A percentile compares a stretch with the other conserved stretches of the same genome.
Conservation (phyloP, 1,140 invertebrate genomes). For the Mactra quadrangularis region DNA sequence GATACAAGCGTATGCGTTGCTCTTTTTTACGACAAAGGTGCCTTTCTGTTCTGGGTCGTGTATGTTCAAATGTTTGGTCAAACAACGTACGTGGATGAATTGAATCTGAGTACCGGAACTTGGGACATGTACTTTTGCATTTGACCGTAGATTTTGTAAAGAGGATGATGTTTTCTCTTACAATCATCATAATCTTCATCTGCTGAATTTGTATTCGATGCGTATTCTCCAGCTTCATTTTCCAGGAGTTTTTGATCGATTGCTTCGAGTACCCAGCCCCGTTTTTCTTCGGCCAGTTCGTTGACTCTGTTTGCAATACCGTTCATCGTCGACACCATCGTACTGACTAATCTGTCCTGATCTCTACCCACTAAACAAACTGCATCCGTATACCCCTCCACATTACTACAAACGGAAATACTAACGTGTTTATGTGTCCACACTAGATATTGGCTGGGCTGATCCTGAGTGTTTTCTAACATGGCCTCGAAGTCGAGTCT, state of each 20-base stretch:
- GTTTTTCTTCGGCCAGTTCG: no score
- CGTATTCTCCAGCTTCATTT: no score
- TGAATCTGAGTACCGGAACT: conserved; percentile 39
- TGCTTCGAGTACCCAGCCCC: conserved; percentile 17
- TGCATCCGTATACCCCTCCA: no score
- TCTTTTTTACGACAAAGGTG: conserved; percentile 42
- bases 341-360: conserved; percentile 6
- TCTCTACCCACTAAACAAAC: no score
- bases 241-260: conserved; percentile 8
- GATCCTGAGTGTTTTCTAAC: conserved; percentile 10
- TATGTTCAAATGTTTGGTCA: no score
- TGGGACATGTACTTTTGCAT: no score
- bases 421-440: conserved; percentile 19
- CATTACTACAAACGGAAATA: no score
- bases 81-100: conserved; percentile 42
- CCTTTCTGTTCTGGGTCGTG: background rate
- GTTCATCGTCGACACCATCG: background rate
- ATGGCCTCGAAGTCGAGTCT: no score
- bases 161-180: background rate
- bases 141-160: conserved; percentile 21
- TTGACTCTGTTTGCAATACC: no score
- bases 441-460: background rate
- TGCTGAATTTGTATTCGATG: no score
- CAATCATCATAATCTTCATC: background rate
- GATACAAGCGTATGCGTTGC: conserved; percentile 58